phyloP scores from a whole-genome alignment of 2,888 invertebrate genomes.

The Hydrotaea cyrtoneurina region DNA sequence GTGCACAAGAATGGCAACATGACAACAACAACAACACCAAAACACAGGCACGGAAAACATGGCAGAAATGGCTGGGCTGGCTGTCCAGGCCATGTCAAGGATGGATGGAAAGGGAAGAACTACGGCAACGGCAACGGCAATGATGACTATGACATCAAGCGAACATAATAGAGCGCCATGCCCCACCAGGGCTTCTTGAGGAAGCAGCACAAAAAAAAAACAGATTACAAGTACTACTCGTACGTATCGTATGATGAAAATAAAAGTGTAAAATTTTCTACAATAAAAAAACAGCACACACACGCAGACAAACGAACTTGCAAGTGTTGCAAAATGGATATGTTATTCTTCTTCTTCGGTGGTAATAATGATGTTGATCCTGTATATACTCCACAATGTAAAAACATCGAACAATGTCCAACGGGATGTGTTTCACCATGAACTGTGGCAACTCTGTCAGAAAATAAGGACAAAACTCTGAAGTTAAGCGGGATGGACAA shows the following conservation, averaged over 20 bases:
- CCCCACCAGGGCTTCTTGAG: slow-evolving; percentile 20
- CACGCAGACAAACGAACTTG: background rate
- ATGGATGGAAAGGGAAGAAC: background rate
- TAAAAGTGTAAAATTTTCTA: slow-evolving; percentile 37
- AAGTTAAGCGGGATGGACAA: too few relatives aligned
- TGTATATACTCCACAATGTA: too few relatives aligned
- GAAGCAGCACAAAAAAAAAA: slow-evolving; percentile 7
- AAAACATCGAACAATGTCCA: too few relatives aligned
- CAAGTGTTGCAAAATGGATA: background rate
- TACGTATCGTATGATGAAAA: slow-evolving; percentile 17
- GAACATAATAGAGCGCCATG: slow-evolving; percentile 37
- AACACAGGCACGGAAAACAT: background rate
- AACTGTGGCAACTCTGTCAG: too few relatives aligned
- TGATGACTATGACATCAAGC: background rate
- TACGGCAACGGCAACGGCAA: background rate
- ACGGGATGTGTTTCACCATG: too few relatives aligned
- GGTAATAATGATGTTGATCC: background rate
- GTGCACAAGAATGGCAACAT: slow-evolving; percentile 32
- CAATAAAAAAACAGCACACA: background rate
- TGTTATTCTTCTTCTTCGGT: background rate
- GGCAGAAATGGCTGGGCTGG: background rate
- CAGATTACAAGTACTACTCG: background rate
- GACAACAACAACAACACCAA: background rate
- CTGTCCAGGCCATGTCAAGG: slow-evolving; percentile 3
- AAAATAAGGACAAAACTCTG: too few relatives aligned